Percentiles rank a stretch among this genome's conserved stretches.
These are phyloP conservation scores for Dinoponera quadriceps DNA, from an alignment of 1,140 invertebrate genomes.

Conservation along the genomic window DNA sequence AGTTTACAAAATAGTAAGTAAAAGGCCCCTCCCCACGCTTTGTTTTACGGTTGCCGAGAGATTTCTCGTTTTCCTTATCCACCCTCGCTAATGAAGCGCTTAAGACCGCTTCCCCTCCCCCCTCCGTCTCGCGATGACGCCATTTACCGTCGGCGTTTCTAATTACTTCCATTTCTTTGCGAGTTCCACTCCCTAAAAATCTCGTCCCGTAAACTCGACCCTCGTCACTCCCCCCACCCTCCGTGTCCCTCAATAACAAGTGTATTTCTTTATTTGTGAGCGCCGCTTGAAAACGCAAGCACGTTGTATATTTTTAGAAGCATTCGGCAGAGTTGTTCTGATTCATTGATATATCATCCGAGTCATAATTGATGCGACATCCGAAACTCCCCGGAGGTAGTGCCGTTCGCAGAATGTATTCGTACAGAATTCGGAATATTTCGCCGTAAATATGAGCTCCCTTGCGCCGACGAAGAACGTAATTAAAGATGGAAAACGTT, in stretches of 20 bases:
- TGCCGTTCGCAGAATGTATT: background rate
- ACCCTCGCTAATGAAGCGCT: slow-evolving; percentile 48
- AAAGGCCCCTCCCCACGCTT: slow-evolving; percentile 31
- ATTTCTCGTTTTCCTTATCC: slow-evolving; percentile 43
- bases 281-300: background rate
- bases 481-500: background rate
- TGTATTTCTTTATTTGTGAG: background rate
- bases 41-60: slow-evolving; percentile 24
- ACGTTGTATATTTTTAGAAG: slow-evolving; percentile 6
- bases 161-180: slow-evolving; percentile 50
- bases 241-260: background rate
- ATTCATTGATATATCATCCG: background rate
- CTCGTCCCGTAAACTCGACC: background rate
- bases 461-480: too few relatives aligned
- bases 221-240: slow-evolving; percentile 8
- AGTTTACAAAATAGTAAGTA: slow-evolving; percentile 55
- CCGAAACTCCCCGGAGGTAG: background rate
- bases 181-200: slow-evolving; percentile 32
- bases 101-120: background rate
- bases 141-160: slow-evolving; percentile 38
- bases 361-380: slow-evolving; percentile 19
- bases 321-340: background rate
- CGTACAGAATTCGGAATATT: background rate
- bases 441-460: background rate
- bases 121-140: slow-evolving; percentile 9